Base-by-base conservation (phyloP, 92 coral and sea anemone genomes). In the Parazoanthus atlanticus region DNA sequence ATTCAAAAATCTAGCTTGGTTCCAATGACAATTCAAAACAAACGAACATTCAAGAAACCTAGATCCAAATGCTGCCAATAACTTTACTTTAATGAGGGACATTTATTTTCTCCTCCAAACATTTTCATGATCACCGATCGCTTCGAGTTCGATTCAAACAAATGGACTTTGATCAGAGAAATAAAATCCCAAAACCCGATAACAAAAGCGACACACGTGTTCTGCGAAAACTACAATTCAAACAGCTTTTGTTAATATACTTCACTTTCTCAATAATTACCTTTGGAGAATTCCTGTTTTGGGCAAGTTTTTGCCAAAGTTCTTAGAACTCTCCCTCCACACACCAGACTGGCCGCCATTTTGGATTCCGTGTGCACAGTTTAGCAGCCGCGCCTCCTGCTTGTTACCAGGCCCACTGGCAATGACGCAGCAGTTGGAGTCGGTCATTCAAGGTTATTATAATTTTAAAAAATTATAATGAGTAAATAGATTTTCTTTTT, bases 281-380 rank as follows among this genome's bases (percentile, higher is more conserved):
- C 88, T 49, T 77, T 82, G 70, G 90, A 90, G 17, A 87, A 69
- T 21, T 80, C 88, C 70, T 88, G 92, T 54, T 88, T 89, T 12
- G 89, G 90, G 86, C 74, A 94, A 76, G 81, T 92, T 80, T 86
- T 90, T 85, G 93, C 91, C 90, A 95, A 89, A 86, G 93, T 92
- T 90, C 98, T 89, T 81, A 91, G 89, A 86, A 93, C 67, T 84
- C 91, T 92, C 70, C 94, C 90, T 67, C 94, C 86, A 67, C 94
- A 92, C 86, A 91, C 92, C 89, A 94, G 71, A 75, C 93, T 94
- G 92, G 98, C 95, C 95, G 99, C 98, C 99, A 96, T 96, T 77
- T 95, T 96, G 96, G 86, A 88, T 84, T 81, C 76, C 65, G 89
- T 49, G 81, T 80, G 80, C 82, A 28, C 17, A 8, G 65, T 86